Evolutionary conservation across 1,140 invertebrate species (phyloP), one percentile per base, ranked within the genome.

Genomic region (Aphelenchoides fujianensis): DNA sequence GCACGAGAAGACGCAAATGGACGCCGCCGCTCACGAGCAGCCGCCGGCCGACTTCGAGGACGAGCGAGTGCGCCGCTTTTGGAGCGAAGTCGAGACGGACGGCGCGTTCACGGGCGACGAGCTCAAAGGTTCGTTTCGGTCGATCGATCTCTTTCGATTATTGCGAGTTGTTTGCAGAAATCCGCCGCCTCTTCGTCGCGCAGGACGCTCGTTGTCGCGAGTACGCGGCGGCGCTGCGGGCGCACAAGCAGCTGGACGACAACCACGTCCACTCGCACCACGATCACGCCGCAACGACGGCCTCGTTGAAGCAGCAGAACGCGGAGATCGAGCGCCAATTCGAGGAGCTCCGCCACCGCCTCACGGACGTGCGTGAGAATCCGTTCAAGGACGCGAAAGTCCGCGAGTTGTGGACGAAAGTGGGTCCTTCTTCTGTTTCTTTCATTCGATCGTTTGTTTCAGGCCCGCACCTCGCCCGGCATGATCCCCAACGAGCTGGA

Each of bases 401-500:
- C 16, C 70, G 70, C 16, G 19, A 35, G 9, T 35, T 72, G 1
- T 72, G 70, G 70, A 36, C 73, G 19, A 72, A 72, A 32, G 70
- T 72, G 70, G 41, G 70, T 7, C 23, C 12, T 59, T 59, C 7
- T 7, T 7, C 23, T 23, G 23, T 23, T 48, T 48, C 12, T 23
- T 48, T 48, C 41, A n/a, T n/a, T n/a, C n/a, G n/a, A n/a, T 59
- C 55, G 34, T 7, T 32, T 59, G 5, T 59, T 59, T 59, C 19
- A 59, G 55, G 55, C 55, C 7, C 55, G 55, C 34, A 5, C 28
- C 12, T 30, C 27, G 27, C 28, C 28, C 28, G 27, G 55, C 34
- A 57, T 73, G 3, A 76, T 73, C 1, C 71, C 71, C 27, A 73
- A 73, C 62, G 71, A 73, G 31, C 70, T 73, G 34, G 73, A 73